phyloP scores from a whole-genome alignment of 2,113 vertebrate species.

The Nycticebus coucang region DNA sequence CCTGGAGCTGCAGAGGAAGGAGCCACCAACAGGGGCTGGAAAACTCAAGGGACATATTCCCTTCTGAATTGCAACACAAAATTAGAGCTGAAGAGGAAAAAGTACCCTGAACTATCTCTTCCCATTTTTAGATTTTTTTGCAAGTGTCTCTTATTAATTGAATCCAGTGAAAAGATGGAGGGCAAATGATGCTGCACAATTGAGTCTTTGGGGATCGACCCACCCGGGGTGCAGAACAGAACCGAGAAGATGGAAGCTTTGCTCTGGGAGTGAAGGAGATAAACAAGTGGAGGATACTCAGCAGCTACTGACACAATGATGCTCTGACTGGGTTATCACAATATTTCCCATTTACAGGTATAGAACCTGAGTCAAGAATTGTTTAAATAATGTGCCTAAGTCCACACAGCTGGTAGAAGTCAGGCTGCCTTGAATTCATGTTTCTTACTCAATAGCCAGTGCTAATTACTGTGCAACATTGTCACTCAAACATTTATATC shows the following conservation, averaged over 20 bases:
- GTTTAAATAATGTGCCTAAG: neutral
- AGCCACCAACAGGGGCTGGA: neutral
- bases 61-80: too few relatives aligned
- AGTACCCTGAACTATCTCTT: neutral
- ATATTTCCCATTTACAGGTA: neutral
- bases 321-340: neutral
- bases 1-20: neutral
- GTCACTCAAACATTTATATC: neutral
- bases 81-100: neutral
- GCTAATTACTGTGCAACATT: neutral
- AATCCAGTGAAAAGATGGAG: neutral
- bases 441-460: neutral
- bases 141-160: neutral
- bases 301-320: neutral
- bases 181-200: neutral
- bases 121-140: neutral
- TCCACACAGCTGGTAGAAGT: neutral
- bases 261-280: neutral
- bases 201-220: neutral
- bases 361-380: neutral
- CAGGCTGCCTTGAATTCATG: neutral
- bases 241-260: neutral
- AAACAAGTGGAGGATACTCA: neutral
- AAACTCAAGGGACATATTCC: accelerated
- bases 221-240: neutral